Conservation (phyloP, 2,113 vertebrate species). For the Ascaphus truei region DNA sequence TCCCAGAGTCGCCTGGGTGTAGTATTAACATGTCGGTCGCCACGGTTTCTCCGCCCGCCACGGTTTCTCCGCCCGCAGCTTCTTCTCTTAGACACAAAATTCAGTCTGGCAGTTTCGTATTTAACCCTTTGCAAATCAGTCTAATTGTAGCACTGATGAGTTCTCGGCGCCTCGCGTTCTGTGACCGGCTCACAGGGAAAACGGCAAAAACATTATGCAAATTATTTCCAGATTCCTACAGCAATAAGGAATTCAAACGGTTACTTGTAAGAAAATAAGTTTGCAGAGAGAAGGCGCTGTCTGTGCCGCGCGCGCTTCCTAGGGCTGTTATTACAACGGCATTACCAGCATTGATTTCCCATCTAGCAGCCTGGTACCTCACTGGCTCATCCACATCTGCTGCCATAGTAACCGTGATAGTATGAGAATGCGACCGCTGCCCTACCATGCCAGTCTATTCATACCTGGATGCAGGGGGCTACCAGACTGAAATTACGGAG, state of each 20-base stretch:
- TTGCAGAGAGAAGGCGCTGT: background rate
- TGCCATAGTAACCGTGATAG: slow-evolving; percentile 32
- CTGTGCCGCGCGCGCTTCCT: slow-evolving; percentile 14
- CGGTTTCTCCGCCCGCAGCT: background rate
- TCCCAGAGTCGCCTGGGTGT: too few relatives aligned
- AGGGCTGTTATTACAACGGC: slow-evolving; percentile 32
- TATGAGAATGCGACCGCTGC: slow-evolving; percentile 33
- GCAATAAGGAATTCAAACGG: background rate
- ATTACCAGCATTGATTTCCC: slow-evolving; percentile 34
- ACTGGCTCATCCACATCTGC: slow-evolving; percentile 25
- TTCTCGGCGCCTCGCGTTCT: too few relatives aligned
- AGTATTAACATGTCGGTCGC: too few relatives aligned
- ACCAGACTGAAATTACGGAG: slow-evolving; percentile 29
- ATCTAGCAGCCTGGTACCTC: slow-evolving; percentile 19
- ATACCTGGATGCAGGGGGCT: slow-evolving; percentile 31
- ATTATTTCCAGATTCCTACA: background rate
- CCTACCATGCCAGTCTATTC: slow-evolving; percentile 37
- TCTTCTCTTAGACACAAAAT: background rate
- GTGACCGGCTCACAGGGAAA: background rate
- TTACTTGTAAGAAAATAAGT: background rate
- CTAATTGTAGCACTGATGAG: background rate
- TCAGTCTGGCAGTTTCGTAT: background rate
- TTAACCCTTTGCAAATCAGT: background rate
- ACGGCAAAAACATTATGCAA: background rate
- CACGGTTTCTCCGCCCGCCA: too few relatives aligned